Base-by-base conservation (phyloP, 2,113 vertebrate genomes). In the Eulemur rufifrons region DNA sequence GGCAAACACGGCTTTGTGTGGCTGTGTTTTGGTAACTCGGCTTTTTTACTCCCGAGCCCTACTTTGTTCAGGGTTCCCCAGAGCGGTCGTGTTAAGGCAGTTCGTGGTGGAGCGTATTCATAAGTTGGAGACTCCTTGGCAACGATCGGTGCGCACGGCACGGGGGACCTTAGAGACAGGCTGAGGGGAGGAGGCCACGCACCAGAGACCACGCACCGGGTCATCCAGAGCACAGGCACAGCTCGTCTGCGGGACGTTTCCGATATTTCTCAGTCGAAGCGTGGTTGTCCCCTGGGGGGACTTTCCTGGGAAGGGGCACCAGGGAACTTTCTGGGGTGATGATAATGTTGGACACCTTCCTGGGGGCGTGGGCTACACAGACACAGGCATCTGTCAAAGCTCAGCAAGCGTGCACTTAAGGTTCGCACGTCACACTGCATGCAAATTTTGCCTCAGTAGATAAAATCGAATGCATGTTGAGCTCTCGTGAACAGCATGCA, bases 31-130 rank as follows among this genome's bases (percentile, higher is more conserved):
- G n/a, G 59, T 39, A 54, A 61, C 21, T 78, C 93, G 59, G 95
- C 92, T 56, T 12, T 6, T 89, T 97, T 98, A 92, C 97, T 98
- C 91, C 69, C 39, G 17, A 42, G 37, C 23, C 5, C 29, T 4
- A 5, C 27, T 71, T 42, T 39, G 13, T n/a, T 18, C 25, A 20
- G 18, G 3, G 15, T 15, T 73, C 42, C 39, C 69, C 18, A 23
- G 54, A 69, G 11, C 17, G 42, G 42, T 14, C 10, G 13, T 10
- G 25, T 7, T 39, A 21, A 86, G 52, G 37, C 59, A 18, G 9
- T 10, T 6, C 42, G 42, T 14, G 23, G 23, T 18, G 10, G 3
- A 3, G 39, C 12, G 3, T 59, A 8, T n/a, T 50, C 15, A 3
- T 27, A 47, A 32, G 3, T 18, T 52, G 54, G 27, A 1, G n/a